phyloP scores from a whole-genome alignment of 2,113 vertebrate genomes.

The Grus americana region DNA sequence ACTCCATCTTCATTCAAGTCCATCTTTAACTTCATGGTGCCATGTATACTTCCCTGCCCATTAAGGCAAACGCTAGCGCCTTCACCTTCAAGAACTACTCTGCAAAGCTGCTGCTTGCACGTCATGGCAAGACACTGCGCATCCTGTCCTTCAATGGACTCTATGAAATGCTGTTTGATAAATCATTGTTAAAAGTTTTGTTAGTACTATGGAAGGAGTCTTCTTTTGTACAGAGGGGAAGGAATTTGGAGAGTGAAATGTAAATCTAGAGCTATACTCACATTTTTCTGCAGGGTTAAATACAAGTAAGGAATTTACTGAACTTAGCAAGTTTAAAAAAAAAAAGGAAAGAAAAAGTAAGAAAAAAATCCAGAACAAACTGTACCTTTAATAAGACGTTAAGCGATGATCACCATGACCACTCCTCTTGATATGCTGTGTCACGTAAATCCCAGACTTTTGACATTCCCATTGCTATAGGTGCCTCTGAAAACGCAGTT shows the following conservation, averaged over 20 bases:
- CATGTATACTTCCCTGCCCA: rapidly evolving
- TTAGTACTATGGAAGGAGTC: neutral
- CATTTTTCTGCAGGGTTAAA: neutral
- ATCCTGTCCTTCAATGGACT: neutral
- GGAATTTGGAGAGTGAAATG: neutral
- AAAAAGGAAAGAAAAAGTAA: too few species aligned
- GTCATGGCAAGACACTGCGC: neutral
- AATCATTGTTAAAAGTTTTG: neutral
- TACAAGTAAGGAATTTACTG: neutral
- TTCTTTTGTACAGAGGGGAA: neutral
- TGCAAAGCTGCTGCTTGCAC: rapidly evolving
- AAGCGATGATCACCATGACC: rapidly evolving
- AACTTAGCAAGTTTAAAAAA: neutral
- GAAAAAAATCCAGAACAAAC: neutral
- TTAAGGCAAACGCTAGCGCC: neutral
- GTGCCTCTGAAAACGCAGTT: neutral
- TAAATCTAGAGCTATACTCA: neutral
- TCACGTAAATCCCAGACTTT: neutral
- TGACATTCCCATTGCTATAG: rapidly evolving
- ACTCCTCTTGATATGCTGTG: neutral
- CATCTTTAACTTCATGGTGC: neutral
- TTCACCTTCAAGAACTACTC: neutral
- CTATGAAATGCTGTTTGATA: neutral
- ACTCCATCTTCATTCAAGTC: neutral
- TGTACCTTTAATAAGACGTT: rapidly evolving